Base-by-base conservation (phyloP, 2,113 vertebrate species). In the Antechinus stuartii region DNA sequence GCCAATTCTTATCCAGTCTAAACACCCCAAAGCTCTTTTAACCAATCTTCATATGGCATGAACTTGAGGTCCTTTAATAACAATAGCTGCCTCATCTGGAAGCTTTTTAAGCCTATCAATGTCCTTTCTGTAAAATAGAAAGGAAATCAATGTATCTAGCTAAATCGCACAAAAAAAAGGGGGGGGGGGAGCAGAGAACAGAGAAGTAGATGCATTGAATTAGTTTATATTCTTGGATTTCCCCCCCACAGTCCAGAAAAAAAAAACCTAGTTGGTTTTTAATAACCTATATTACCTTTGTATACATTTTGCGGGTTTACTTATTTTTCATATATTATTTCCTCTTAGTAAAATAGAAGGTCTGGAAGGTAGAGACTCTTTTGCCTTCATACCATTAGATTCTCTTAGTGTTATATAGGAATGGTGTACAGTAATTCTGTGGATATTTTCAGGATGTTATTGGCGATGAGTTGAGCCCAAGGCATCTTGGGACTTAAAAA, bases 401-500 rank as follows among this genome's bases (percentile, higher is more conserved):
- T 42, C 35, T 76, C 68, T 76, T 22, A 5, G 68, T 76, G n/a
- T 19, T 42, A 42, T 42, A 84, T 7, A 84, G 19, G 42, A 84
- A 42, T 42, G 68, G 68, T 42, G 42, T 42, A 23, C 5, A 22
- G 68, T 84, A 84, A 84, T 42, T 84, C 68, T 42, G n/a, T 84
- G 68, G 68, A 84, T 84, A 84, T 84, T 90, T 61, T 54, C 2
- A 0, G 2, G 4, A 16, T 10, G 22, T 89, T 12, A 23, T 49
- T 0, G 0, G 56, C 55, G 0, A 0, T 0, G 24, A 8, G 22
- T 8, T 8, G 50, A 2, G 3, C 56, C 91, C 54, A 49, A 53
- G 55, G 35, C 49, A 94, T 54, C 23, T 8, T 0, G 46, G 90
- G 27, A 27, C 57, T 50, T 6, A 26, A 52, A 68, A 76, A 84